Percentiles rank a stretch among this genome's conserved stretches.
phyloP scores from a whole-genome alignment of 2,888 invertebrate species.

The Pilophorus perplexus region DNA sequence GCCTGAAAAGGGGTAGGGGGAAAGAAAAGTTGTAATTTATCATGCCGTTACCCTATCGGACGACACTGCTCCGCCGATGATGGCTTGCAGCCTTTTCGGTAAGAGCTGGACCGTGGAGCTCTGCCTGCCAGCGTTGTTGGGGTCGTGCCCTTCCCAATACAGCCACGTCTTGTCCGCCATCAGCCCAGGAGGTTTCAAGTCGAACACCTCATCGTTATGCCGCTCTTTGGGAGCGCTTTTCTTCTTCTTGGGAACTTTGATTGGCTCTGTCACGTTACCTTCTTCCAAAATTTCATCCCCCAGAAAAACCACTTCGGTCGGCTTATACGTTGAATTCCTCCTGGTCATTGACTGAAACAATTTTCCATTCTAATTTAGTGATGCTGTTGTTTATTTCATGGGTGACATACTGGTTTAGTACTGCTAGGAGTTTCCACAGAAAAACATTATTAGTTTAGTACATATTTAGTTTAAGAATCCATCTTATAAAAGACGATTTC shows the following conservation, averaged over 20 bases:
- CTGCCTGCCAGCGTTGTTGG: slow-evolving; percentile 26
- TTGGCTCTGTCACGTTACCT: slow-evolving; percentile 8
- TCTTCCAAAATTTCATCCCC: slow-evolving; percentile 52
- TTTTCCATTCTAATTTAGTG: no score
- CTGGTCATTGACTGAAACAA: slow-evolving; percentile 21
- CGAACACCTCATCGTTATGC: slow-evolving; percentile 49
- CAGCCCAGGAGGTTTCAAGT: slow-evolving; percentile 50
- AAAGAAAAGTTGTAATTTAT: not conserved
- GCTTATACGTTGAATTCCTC: slow-evolving; percentile 44
- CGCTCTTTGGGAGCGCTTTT: slow-evolving; percentile 15
- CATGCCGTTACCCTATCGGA: slow-evolving; percentile 20
- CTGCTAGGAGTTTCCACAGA: no score
- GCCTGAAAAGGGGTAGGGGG: no score
- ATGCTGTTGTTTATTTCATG: no score
- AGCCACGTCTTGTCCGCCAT: slow-evolving; percentile 49
- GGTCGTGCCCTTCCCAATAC: slow-evolving; percentile 47
- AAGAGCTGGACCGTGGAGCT: slow-evolving; percentile 63
- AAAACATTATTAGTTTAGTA: no score
- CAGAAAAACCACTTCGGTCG: slow-evolving; percentile 52
- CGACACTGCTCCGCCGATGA: slow-evolving; percentile 67
- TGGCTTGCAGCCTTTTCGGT: slow-evolving; percentile 72
- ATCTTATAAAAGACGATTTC: no score
- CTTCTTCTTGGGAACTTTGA: slow-evolving; percentile 19
- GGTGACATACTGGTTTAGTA: no score
- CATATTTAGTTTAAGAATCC: no score